These are phyloP conservation scores for Synanthedon formicaeformis DNA, from an alignment of 2,888 invertebrate species.

Conservation along the genomic window DNA sequence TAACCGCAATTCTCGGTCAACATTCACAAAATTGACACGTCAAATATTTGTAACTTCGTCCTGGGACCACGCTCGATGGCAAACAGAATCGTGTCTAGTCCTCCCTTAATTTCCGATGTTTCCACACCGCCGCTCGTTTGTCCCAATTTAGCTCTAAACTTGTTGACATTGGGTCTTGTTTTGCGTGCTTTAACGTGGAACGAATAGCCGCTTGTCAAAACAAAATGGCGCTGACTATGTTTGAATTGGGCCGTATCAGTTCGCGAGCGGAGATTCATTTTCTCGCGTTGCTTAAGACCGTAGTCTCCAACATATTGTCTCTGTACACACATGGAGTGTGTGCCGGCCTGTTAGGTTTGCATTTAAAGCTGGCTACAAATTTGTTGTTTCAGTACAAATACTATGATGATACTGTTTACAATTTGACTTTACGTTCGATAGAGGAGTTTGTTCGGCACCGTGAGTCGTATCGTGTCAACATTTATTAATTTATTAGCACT, in stretches of 20 bases:
- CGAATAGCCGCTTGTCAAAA: constrained; percentile 66
- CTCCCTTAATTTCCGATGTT: constrained; percentile 70
- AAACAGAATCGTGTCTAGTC: constrained; percentile 70
- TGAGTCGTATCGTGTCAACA: constrained; percentile 28
- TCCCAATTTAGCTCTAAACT: constrained; percentile 30
- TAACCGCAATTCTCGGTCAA: constrained; percentile 71
- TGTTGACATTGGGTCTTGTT: constrained; percentile 30
- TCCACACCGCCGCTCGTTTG: constrained; percentile 30
- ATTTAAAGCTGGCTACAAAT: constrained; percentile 69
- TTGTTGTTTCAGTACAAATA: constrained; percentile 70
- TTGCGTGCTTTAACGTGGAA: constrained; percentile 18
- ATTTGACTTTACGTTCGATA: constrained; percentile 64
- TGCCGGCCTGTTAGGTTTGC: constrained; percentile 62
- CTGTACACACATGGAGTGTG: constrained; percentile 64
- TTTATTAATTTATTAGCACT: constrained; percentile 55
- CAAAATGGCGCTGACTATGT: constrained; percentile 69
- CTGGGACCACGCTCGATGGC: constrained; percentile 69
- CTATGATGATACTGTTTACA: constrained; percentile 67
- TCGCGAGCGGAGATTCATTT: constrained; percentile 69
- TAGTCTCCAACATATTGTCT: constrained; percentile 67
- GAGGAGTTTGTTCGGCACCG: constrained; percentile 57
- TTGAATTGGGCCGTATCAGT: constrained; percentile 70
- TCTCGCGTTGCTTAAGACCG: constrained; percentile 69
- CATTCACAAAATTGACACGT: constrained; percentile 72
- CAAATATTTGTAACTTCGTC: constrained; percentile 72